These are phyloP conservation scores for Labia minor DNA, from an alignment of 2,888 invertebrate species.

Conservation along the genomic window DNA sequence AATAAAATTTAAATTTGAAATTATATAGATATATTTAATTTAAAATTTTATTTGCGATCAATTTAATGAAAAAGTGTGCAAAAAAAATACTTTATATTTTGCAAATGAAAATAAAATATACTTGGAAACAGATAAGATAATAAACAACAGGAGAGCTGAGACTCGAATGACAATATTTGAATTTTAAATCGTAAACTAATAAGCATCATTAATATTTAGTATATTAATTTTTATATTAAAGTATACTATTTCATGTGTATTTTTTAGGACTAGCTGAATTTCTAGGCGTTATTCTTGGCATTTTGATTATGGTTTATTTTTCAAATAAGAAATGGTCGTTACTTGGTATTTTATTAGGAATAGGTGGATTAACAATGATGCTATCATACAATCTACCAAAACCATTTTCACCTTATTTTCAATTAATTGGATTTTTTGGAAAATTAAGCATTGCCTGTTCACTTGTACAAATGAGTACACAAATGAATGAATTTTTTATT, in stretches of 20 bases:
- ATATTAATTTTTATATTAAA: background rate
- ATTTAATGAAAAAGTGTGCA: no score
- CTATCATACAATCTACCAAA: background rate
- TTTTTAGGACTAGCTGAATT: background rate
- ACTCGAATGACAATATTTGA: no score
- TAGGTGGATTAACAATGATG: background rate
- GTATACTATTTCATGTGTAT: background rate
- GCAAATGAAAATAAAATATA: no score
- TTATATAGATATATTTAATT: background rate
- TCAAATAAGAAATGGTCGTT: background rate
- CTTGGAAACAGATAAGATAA: no score
- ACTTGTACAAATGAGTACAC: background rate
- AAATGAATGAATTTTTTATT: background rate
- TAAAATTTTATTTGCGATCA: background rate
- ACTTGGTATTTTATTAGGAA: background rate
- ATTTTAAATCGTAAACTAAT: no score
- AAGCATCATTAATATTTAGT: no score
- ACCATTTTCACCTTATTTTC: no score
- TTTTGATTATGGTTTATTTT: background rate
- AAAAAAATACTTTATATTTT: no score
- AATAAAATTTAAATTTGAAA: background rate
- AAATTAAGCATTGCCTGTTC: background rate
- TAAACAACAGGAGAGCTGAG: no score
- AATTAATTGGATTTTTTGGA: background rate
- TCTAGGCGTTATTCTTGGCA: background rate